Conservation (phyloP, 2,888 invertebrate genomes). For the Lepidocyrtoides sp. region DNA sequence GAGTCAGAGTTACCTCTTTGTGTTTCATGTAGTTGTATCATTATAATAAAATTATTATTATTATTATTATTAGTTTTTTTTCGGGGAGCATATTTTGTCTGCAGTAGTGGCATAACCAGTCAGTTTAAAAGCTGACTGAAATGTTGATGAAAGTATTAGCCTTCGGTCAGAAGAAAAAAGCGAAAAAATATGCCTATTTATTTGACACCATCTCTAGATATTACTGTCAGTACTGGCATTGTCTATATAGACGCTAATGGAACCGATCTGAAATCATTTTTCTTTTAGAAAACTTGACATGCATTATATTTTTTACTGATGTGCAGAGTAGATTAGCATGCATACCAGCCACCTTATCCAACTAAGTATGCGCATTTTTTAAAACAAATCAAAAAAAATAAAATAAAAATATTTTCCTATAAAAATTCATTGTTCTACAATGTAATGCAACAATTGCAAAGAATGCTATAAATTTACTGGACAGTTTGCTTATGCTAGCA, state of each 20-base stretch:
- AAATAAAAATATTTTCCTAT: slow-evolving; percentile 1
- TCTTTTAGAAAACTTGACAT: neutral
- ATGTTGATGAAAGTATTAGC: slow-evolving; percentile 7
- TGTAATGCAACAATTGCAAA: too few relatives aligned
- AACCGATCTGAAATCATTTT: neutral
- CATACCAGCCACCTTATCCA: neutral
- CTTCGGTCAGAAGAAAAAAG: too few relatives aligned
- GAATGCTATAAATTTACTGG: slow-evolving; percentile 38
- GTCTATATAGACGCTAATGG: neutral
- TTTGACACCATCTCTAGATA: neutral
- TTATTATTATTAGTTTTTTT: slow-evolving; percentile 16
- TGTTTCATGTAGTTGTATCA: slow-evolving; percentile 51
- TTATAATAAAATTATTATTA: slow-evolving; percentile 38
- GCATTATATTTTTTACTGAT: neutral
- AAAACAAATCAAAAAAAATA: neutral
- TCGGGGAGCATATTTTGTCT: slow-evolving; percentile 16
- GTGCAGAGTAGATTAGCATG: neutral
- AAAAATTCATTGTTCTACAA: neutral
- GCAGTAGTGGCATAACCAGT: too few relatives aligned
- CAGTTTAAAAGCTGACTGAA: slow-evolving; percentile 47
- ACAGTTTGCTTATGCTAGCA: neutral
- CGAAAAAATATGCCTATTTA: neutral
- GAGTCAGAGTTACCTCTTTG: neutral
- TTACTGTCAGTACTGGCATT: neutral
- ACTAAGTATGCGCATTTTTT: neutral